Conservation (phyloP, 2,888 invertebrate species). For the Diarsia brunnea region DNA sequence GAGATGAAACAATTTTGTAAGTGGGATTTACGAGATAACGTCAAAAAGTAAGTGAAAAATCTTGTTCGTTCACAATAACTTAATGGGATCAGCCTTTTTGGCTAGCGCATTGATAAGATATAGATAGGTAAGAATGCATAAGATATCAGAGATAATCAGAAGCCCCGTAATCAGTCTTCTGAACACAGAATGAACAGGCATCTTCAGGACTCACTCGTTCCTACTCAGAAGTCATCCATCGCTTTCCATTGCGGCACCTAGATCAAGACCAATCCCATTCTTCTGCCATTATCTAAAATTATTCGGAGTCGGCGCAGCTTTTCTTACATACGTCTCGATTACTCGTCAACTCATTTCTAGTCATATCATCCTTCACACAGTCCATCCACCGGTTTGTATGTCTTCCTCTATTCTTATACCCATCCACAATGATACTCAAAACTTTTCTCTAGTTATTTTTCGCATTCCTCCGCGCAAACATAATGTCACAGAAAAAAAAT, state of each 20-base stretch:
- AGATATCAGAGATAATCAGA: neutral
- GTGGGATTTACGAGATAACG: constrained; percentile 36
- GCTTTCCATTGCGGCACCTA: neutral
- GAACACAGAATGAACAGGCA: neutral
- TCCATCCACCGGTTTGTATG: no score
- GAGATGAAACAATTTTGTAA: constrained; percentile 22
- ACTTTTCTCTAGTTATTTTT: no score
- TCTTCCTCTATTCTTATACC: no score
- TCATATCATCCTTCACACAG: no score
- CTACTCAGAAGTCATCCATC: neutral
- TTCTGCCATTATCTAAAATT: no score
- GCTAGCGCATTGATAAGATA: constrained; percentile 35
- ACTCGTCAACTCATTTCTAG: no score
- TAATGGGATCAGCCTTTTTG: constrained; percentile 24
- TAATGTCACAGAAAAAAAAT: no score
- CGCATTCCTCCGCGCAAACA: no score
- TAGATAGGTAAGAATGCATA: neutral
- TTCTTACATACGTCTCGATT: no score
- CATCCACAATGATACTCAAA: no score
- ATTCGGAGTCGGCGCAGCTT: no score
- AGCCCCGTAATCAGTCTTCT: neutral
- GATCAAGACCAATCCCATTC: neutral
- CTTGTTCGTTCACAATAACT: constrained; percentile 29
- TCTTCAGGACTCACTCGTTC: neutral
- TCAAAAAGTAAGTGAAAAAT: constrained; percentile 41